Evolutionary conservation across 2,888 invertebrate species (phyloP).

Genomic region (Tetropium fuscum): DNA sequence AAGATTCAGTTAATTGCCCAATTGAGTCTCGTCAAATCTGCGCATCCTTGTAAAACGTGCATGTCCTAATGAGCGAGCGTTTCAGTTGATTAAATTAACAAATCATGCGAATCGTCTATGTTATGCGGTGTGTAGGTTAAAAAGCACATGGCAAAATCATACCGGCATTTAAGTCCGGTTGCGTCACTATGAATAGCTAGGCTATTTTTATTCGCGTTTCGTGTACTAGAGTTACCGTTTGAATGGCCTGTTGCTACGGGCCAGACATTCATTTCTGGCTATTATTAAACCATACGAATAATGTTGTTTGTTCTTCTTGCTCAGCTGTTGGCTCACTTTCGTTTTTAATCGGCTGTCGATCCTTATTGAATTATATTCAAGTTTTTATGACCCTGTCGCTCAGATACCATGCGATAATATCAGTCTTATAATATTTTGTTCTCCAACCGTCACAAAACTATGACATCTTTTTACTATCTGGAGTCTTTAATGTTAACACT

Average conservation of each 20-base stretch:
- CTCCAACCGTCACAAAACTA: no score
- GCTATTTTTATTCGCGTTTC: conserved; percentile 25
- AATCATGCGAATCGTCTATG: conserved; percentile 5
- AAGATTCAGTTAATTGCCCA: no score
- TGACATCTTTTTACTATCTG: no score
- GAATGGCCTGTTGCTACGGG: conserved; percentile 33
- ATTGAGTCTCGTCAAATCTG: neutral
- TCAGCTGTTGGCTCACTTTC: neutral
- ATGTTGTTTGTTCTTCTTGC: neutral
- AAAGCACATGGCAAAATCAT: conserved; percentile 21
- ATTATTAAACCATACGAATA: conserved; percentile 21
- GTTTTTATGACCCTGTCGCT: no score
- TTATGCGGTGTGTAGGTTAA: conserved; percentile 1
- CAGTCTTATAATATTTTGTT: no score
- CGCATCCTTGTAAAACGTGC: neutral
- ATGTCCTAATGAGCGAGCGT: neutral
- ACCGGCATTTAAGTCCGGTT: conserved; percentile 19
- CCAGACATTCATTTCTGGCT: conserved; percentile 21
- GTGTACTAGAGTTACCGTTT: conserved; percentile 33
- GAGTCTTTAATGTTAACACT: no score
- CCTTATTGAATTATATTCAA: no score
- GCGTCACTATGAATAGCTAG: conserved; percentile 27
- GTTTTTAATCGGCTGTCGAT: conserved; percentile 1
- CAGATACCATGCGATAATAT: no score
- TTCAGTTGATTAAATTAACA: neutral